Conservation (phyloP, 2,888 invertebrate genomes). For the Pristionchus entomophagus region DNA sequence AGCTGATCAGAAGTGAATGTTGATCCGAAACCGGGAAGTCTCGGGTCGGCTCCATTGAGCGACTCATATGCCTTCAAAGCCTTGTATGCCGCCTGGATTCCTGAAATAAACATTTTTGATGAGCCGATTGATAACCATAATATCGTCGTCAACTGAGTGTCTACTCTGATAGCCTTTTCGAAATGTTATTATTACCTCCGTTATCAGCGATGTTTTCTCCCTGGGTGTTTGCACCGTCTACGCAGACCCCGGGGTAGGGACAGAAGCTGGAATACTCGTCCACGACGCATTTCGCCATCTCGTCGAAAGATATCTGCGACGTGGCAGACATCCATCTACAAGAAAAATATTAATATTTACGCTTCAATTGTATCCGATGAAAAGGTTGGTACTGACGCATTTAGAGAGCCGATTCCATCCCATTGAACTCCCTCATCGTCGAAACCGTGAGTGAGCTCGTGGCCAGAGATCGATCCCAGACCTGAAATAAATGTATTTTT, state of each 20-base stretch:
- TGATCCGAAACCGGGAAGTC: slow-evolving; percentile 63
- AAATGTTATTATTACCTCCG: slow-evolving; percentile 75
- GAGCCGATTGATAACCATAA: slow-evolving; percentile 49
- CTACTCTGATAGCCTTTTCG: neutral
- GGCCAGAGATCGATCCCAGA: slow-evolving; percentile 98
- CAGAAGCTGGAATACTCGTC: slow-evolving; percentile 67
- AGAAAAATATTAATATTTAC: neutral
- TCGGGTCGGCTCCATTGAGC: slow-evolving; percentile 68
- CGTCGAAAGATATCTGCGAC: slow-evolving; percentile 57
- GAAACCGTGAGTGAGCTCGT: slow-evolving; percentile 95
- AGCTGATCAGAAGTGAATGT: slow-evolving; percentile 64
- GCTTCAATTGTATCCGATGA: neutral
- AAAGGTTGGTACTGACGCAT: slow-evolving; percentile 51
- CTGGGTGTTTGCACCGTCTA: slow-evolving; percentile 78
- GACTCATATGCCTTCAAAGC: slow-evolving; percentile 67
- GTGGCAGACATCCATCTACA: slow-evolving; percentile 63
- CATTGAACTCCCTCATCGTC: slow-evolving; percentile 82
- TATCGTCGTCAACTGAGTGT: neutral
- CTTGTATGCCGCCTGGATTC: slow-evolving; percentile 73
- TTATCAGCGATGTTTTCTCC: slow-evolving; percentile 81
- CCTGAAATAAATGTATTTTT: slow-evolving; percentile 74
- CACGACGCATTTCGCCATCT: slow-evolving; percentile 68
- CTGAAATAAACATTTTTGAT: slow-evolving; percentile 74
- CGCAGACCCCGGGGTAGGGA: slow-evolving; percentile 64
- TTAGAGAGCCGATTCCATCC: slow-evolving; percentile 64